Base-by-base conservation (phyloP, 64 coral and sea anemone species). In the Pachyseris speciosa region DNA sequence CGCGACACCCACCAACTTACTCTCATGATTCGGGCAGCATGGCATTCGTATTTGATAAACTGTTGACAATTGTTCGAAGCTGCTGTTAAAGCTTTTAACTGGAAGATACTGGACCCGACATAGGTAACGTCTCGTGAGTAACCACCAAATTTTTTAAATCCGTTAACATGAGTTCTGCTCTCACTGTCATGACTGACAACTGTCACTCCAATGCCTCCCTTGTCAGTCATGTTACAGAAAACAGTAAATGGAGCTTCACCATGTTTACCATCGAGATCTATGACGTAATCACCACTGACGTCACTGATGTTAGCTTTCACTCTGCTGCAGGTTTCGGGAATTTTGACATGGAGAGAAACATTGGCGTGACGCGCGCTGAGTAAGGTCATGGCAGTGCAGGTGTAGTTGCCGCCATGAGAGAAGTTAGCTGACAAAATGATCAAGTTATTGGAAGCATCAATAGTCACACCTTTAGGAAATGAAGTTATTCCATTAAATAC, bases 111-210 rank as follows among this genome's bases (percentile, higher is more conserved):
- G 55, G 20, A 8, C 16, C 41, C 72, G 0, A 16, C 65, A 42
- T 93, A 93, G 6, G 4, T 30, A 28, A 93, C 64, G 2, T 67
- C 34, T 10, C 73, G 61, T 8, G 25, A 10, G 50, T 80, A 87
- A 37, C 20, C 36, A 16, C 64, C 83, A 5, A 0, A 0, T 2
- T 4, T 0, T 0, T 80, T 33, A 47, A 22, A 60, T 1, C 73
- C 74, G 3, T 71, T 30, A 0, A 93, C 72, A 10, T 29, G 64
- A 1, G 61, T 80, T 80, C 64, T 93, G 1, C 12, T 19, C 29
- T 85, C 90, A 4, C 90, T 92, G 25, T 92, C 39, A 50, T 92
- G 90, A 74, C 90, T 76, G 26, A 92, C 72, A 30, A 75, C 90
- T 13, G 90, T 92, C 70, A 92, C 89, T n/a, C 89, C 89, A n/a